phyloP scores from a whole-genome alignment of 2,113 vertebrate species.

The Zootoca vivipara region DNA sequence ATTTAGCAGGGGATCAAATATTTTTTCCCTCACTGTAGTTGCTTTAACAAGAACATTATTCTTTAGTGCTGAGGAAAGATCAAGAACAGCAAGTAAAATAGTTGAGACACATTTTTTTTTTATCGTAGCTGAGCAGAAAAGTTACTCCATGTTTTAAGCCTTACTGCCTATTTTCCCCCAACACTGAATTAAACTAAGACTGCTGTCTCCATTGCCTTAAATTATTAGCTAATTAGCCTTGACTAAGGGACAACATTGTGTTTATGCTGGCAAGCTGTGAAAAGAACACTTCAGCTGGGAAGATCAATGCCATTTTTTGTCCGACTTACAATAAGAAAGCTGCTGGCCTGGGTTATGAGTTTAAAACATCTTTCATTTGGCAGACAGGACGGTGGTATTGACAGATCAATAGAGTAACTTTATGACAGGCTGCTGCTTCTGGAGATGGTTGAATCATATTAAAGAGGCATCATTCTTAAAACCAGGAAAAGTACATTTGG shows the following conservation, averaged over 20 bases:
- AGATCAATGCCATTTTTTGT: slow-evolving; percentile 71
- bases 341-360: slow-evolving; percentile 64
- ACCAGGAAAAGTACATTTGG: slow-evolving; percentile 50
- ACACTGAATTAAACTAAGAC: slow-evolving; percentile 45
- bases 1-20: no score
- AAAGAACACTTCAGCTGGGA: slow-evolving; percentile 68
- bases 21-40: no score
- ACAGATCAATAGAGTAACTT: slow-evolving; percentile 71
- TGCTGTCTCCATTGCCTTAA: slow-evolving; percentile 67
- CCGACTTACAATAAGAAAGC: slow-evolving; percentile 67
- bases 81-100: slow-evolving; percentile 28
- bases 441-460: slow-evolving; percentile 53
- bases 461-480: slow-evolving; percentile 59
- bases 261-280: slow-evolving; percentile 71
- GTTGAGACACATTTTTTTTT: neutral
- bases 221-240: slow-evolving; percentile 75
- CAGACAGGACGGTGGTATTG: slow-evolving; percentile 63
- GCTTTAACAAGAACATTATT: neutral
- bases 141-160: slow-evolving; percentile 12
- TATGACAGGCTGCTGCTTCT: slow-evolving; percentile 54
- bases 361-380: slow-evolving; percentile 66
- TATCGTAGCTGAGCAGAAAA: neutral
- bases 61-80: slow-evolving; percentile 31
- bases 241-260: slow-evolving; percentile 64
- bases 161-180: slow-evolving; percentile 21